Evolutionary conservation across 2,797 vertebrate genomes (phyloP).

Genomic region (Limosa lapponica): DNA sequence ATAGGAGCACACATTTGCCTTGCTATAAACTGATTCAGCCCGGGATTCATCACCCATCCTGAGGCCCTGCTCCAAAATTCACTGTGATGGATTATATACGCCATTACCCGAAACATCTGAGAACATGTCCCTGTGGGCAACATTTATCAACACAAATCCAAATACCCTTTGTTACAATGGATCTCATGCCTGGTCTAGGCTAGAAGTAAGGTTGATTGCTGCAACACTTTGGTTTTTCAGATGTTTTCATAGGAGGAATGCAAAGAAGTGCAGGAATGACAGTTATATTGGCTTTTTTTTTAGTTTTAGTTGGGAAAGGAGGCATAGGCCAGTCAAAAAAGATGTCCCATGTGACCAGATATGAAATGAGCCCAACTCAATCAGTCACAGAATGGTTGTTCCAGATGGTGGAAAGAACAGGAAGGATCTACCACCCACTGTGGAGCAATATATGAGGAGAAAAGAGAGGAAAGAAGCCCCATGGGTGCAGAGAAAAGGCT

Average conservation of each 20-base stretch:
- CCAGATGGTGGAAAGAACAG: background rate
- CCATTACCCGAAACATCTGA: conserved; percentile 1
- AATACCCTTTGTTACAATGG: background rate
- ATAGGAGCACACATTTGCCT: background rate
- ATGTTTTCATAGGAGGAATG: background rate
- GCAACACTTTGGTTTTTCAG: background rate
- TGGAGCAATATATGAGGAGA: background rate
- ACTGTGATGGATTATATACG: conserved; percentile 16
- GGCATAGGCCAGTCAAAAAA: background rate
- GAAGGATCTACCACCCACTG: background rate
- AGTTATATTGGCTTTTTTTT: background rate
- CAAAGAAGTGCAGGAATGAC: background rate
- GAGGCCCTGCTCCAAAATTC: background rate
- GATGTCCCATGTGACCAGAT: background rate
- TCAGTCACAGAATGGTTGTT: background rate
- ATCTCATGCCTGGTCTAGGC: background rate
- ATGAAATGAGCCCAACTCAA: background rate
- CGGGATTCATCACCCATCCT: background rate
- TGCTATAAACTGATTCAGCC: background rate
- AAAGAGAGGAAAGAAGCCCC: background rate
- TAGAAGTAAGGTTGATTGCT: background rate
- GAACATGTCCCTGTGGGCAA: background rate
- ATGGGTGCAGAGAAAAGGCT: background rate
- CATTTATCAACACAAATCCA: background rate
- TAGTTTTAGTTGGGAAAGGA: background rate